Evolutionary conservation across 2,797 vertebrate genomes (phyloP).

Genomic region (Pangasius macronema): DNA sequence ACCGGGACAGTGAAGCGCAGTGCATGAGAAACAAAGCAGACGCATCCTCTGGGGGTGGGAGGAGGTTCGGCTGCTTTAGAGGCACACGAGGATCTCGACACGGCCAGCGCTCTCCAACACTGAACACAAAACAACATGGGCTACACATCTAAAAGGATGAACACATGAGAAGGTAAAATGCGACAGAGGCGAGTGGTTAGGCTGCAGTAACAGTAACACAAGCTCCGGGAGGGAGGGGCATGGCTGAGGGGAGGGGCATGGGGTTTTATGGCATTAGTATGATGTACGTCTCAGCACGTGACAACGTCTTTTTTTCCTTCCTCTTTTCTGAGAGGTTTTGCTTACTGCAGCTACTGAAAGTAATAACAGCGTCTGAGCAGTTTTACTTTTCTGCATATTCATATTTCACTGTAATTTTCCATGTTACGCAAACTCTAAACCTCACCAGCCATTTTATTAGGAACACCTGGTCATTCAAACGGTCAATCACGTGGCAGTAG

Average conservation of each 20-base stretch:
- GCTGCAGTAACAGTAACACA: conserved; percentile 22
- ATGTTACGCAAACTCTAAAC: too few relatives aligned
- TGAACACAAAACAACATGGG: conserved; percentile 53
- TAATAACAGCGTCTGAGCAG: neutral
- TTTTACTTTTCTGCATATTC: neutral
- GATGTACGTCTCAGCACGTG: neutral
- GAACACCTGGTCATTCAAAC: neutral
- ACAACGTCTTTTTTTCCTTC: fast-evolving
- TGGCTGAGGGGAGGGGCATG: neutral
- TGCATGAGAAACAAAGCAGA: conserved; percentile 58
- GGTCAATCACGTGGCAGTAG: neutral
- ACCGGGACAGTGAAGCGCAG: conserved; percentile 57
- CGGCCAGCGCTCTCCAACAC: conserved; percentile 42
- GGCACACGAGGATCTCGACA: conserved; percentile 36
- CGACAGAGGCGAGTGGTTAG: conserved; percentile 15
- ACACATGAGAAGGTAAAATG: conserved; percentile 25
- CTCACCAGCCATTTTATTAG: neutral
- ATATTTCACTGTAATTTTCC: neutral
- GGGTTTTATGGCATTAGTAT: neutral
- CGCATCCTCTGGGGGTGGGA: conserved; percentile 49
- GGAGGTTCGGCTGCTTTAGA: conserved; percentile 26
- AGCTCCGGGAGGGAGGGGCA: neutral
- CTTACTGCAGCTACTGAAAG: neutral
- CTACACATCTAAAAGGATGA: conserved; percentile 45
- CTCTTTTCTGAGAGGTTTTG: neutral